Base-by-base conservation (phyloP, 2,797 vertebrate genomes). In the Sparus aurata region DNA sequence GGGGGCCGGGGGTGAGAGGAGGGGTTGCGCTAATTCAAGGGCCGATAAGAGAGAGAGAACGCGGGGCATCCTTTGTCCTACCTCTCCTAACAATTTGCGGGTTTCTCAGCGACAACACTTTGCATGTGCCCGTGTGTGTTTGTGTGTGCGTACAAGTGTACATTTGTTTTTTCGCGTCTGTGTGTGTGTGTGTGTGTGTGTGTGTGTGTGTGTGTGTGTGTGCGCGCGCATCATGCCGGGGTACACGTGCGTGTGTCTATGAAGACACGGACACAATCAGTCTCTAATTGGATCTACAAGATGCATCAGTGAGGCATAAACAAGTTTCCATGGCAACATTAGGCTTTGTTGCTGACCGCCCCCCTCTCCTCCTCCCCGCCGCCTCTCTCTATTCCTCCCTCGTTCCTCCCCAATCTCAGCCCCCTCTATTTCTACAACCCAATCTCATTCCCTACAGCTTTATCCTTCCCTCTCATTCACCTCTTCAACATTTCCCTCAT, bases 251-350 rank as follows among this genome's bases (percentile, higher is more conserved):
- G 10, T 83, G 87, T 82, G 80, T 87, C 86, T 89, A 91, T 86
- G 88, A 95, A 96, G 95, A 97, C 95, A 96, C 95, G 95, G 95
- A 95, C 94, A 95, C 95, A 96, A 97, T 97, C 95, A 95, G 93
- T 84, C 95, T 94, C 95, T 95, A 97, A 97, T 96, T 95, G 95
- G 96, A 97, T 96, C 97, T 97, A 97, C 97, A 97, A 94, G 92
- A 96, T 94, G 91, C 96, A 97, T 95, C 96, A 97, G 95, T 94
- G 96, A 97, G 96, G 96, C 97, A 96, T 94, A 96, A 96, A 96
- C 89, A 89, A 77, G 96, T 98, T 91, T 46, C 95, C 95, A 97
- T 97, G 94, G 96, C 92, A 97, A 98, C 96, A 15, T 85, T 50
- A 75, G 91, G 92, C 94, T 94, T 95, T 94, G 93, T 94, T 85